Percentiles rank a stretch among this genome's conserved stretches.
phyloP scores from a whole-genome alignment of 2,113 vertebrate genomes.

The Nestor notabilis region DNA sequence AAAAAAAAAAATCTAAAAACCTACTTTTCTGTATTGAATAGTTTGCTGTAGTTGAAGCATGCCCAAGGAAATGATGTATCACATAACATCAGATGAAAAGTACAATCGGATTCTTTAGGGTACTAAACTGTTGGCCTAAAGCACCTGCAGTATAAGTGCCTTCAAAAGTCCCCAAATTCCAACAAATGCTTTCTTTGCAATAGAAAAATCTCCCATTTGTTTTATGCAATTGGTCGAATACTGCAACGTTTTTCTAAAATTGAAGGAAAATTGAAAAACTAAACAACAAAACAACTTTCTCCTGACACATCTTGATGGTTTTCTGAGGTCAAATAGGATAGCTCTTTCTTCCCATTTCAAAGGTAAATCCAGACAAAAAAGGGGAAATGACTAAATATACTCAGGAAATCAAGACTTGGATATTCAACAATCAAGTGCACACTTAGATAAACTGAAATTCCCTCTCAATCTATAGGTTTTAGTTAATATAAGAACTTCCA shows the following conservation, averaged over 20 bases:
- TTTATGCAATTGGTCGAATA: neutral
- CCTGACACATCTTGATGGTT: neutral
- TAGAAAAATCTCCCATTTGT: neutral
- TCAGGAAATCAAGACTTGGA: neutral
- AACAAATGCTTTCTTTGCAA: neutral
- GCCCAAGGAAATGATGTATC: neutral
- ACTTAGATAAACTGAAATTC: neutral
- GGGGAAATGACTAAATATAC: neutral
- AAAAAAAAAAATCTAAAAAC: neutral
- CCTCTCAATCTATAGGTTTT: neutral
- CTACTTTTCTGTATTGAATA: neutral
- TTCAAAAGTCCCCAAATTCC: neutral
- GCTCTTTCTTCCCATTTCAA: neutral
- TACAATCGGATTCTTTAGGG: neutral
- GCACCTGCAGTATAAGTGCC: neutral
- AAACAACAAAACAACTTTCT: neutral
- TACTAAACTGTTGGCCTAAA: neutral
- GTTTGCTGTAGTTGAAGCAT: constrained; percentile 1
- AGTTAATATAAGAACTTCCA: neutral
- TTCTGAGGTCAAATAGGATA: neutral
- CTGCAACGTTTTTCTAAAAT: neutral
- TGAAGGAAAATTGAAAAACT: neutral
- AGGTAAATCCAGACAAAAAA: neutral
- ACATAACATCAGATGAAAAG: neutral
- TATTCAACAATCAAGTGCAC: neutral